These are phyloP conservation scores for Ia io DNA, from an alignment of 2,113 vertebrate species.

Conservation along the genomic window DNA sequence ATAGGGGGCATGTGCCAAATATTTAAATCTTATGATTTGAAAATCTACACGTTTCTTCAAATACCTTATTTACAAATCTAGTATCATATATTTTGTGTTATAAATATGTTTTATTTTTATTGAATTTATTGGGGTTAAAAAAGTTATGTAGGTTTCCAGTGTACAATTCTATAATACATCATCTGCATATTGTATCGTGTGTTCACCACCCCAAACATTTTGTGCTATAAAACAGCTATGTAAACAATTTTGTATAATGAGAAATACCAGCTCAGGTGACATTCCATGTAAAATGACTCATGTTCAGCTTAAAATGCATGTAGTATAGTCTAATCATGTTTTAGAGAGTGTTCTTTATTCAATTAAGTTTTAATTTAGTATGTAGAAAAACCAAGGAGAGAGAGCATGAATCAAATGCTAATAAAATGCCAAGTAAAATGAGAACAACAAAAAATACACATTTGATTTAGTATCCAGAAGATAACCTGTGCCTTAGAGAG, in stretches of 20 bases:
- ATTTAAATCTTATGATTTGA: conserved; percentile 63
- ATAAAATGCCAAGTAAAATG: neutral
- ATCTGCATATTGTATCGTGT: neutral
- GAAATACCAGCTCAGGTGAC: conserved; percentile 79
- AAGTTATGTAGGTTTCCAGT: neutral
- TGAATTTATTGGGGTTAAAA: neutral
- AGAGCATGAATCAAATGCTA: neutral
- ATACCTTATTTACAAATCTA: conserved; percentile 51
- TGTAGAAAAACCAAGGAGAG: conserved; percentile 46
- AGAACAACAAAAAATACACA: neutral
- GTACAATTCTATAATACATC: neutral
- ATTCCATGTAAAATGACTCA: conserved; percentile 87
- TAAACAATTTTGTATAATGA: conserved; percentile 76
- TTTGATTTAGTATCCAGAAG: neutral
- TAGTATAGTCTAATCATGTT: conserved; percentile 82
- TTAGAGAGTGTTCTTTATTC: conserved; percentile 88
- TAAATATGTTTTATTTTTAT: neutral
- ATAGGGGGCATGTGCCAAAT: neutral
- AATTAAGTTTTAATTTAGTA: conserved; percentile 91
- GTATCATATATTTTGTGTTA: conserved; percentile 73
- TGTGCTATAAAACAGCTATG: conserved; percentile 71
- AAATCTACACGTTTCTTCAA: conserved; percentile 77
- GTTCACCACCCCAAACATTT: neutral
- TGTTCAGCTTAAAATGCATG: conserved; percentile 87
- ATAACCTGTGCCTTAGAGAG: neutral